phyloP scores from a whole-genome alignment of 2,113 vertebrate genomes.

The Isurus oxyrinchus region DNA sequence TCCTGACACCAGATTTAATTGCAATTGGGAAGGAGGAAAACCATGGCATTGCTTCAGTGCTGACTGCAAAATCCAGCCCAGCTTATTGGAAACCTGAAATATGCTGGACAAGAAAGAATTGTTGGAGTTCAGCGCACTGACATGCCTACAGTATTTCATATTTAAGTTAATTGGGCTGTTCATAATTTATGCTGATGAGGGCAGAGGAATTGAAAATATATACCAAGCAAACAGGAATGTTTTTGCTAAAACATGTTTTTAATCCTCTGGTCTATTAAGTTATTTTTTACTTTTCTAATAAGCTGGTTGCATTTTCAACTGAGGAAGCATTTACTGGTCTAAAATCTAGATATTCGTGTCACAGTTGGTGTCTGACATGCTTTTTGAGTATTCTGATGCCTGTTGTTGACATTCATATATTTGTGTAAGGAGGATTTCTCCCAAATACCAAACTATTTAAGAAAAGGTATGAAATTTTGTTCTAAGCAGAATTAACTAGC shows the following conservation, averaged over 20 bases:
- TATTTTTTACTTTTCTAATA: neutral
- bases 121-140: neutral
- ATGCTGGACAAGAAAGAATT: neutral
- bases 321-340: neutral
- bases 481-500: neutral
- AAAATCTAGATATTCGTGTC: neutral
- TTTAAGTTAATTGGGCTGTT: neutral
- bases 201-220: neutral
- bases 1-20: neutral
- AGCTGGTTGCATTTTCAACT: neutral
- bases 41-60: neutral
- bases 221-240: neutral
- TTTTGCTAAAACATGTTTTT: neutral
- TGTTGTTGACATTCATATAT: neutral
- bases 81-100: neutral
- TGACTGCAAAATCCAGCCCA: neutral
- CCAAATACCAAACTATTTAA: neutral
- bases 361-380: neutral
- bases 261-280: neutral
- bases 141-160: neutral
- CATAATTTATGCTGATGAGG: neutral
- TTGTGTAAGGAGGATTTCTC: neutral
- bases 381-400: neutral
- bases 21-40: neutral
- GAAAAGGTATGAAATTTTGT: neutral